A percentile compares a stretch with the other conserved stretches of the same genome.
These are phyloP conservation scores for Sphinx pinastri DNA, from an alignment of 2,888 invertebrate genomes.

Conservation along the genomic window DNA sequence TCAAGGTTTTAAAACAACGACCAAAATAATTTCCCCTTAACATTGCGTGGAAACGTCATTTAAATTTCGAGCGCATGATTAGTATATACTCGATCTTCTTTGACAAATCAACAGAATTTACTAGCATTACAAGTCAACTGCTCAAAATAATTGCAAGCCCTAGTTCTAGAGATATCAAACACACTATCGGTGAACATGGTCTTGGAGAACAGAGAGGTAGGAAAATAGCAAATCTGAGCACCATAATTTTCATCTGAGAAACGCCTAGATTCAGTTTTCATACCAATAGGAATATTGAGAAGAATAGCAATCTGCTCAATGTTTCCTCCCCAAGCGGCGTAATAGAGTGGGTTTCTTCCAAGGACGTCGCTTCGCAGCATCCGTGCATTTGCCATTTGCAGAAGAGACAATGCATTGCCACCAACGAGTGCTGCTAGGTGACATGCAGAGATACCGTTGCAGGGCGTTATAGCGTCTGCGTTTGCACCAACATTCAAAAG, in stretches of 20 bases:
- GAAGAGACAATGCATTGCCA: conserved; percentile 51
- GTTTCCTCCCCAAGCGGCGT: conserved; percentile 62
- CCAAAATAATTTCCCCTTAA: conserved; percentile 28
- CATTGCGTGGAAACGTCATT: no score
- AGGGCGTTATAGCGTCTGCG: conserved; percentile 45
- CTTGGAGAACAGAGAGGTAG: no score
- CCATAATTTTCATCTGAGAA: no score
- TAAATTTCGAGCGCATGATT: no score
- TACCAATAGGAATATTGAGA: conserved; percentile 47
- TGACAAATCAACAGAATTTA: no score
- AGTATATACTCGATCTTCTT: no score
- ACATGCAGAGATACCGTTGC: conserved; percentile 41
- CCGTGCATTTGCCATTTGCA: conserved; percentile 53
- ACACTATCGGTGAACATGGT: no score
- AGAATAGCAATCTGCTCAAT: conserved; percentile 49
- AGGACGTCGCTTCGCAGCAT: conserved; percentile 51
- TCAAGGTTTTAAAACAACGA: neutral
- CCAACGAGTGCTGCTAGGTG: conserved; percentile 63
- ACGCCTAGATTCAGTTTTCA: no score
- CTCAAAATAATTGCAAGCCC: no score
- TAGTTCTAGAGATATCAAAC: no score
- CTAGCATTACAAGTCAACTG: no score
- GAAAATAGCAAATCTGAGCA: neutral
- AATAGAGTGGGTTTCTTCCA: conserved; percentile 66
- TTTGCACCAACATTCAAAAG: conserved; percentile 45